Conservation (phyloP, 2,888 invertebrate genomes). For the Sycophila texana region DNA sequence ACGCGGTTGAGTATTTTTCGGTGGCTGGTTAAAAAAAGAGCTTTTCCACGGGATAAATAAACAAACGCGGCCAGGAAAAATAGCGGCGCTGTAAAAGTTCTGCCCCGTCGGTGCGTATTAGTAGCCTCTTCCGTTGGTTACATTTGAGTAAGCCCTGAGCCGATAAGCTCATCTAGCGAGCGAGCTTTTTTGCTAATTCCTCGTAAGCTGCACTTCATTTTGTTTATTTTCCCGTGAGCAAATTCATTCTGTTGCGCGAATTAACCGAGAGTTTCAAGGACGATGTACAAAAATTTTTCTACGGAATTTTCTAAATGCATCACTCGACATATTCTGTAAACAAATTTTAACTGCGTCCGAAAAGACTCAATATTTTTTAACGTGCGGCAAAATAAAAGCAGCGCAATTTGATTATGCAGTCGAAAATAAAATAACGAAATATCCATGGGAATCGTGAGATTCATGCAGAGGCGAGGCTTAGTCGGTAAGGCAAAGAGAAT, state of each 20-base stretch:
- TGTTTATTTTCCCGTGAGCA: slow-evolving; percentile 31
- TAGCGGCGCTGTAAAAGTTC: slow-evolving; percentile 19
- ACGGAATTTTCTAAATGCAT: no score
- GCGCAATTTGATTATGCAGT: no score
- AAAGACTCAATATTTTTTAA: neutral
- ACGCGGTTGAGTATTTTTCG: neutral
- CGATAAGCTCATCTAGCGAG: slow-evolving; percentile 60
- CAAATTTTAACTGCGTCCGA: neutral
- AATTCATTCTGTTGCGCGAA: slow-evolving; percentile 22
- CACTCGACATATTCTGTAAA: neutral
- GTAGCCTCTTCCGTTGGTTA: slow-evolving; percentile 55
- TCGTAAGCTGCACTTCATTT: slow-evolving; percentile 44
- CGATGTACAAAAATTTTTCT: slow-evolving; percentile 1
- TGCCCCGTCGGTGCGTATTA: slow-evolving; percentile 27
- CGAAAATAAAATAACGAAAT: no score
- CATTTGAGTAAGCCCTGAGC: slow-evolving; percentile 63
- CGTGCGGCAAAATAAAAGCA: neutral
- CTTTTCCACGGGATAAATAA: neutral
- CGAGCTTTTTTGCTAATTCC: slow-evolving; percentile 50
- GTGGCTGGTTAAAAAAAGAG: neutral
- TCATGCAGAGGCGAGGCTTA: neutral
- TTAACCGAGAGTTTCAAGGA: slow-evolving; percentile 11
- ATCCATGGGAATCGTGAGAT: no score
- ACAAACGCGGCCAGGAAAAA: neutral
- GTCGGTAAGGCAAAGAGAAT: slow-evolving; percentile 5